phyloP scores from a whole-genome alignment of 2,888 invertebrate species.

The Lottia scabra region DNA sequence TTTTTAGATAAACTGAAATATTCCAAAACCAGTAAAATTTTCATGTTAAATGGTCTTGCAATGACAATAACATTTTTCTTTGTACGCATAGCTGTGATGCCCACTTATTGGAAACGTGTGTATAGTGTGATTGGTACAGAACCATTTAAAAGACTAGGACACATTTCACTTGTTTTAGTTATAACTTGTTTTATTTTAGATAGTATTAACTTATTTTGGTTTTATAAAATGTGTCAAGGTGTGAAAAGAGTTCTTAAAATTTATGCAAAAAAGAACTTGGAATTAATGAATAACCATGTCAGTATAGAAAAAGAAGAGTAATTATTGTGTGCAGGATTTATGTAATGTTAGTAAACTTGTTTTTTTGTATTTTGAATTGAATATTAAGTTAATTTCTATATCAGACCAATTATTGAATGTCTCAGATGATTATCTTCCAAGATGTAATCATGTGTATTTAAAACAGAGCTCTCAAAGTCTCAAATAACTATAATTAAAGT shows the following conservation, averaged over 20 bases:
- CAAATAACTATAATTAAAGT: too few relatives aligned
- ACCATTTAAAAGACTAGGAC: constrained; percentile 53
- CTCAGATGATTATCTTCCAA: background rate
- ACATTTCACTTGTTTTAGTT: constrained; percentile 63
- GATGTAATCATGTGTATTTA: too few relatives aligned
- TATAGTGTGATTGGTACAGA: constrained; percentile 60
- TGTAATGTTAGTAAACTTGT: background rate
- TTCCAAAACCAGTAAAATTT: constrained; percentile 48
- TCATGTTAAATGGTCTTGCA: constrained; percentile 62
- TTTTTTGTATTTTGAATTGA: background rate
- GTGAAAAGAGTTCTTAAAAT: constrained; percentile 49
- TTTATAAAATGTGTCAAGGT: constrained; percentile 61
- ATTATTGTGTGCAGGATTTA: background rate
- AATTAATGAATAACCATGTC: constrained; percentile 10
- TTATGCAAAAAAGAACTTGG: constrained; percentile 20
- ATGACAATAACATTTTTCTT: constrained; percentile 66
- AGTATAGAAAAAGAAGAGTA: constrained; percentile 1
- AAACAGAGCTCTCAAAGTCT: too few relatives aligned
- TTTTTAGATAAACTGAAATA: constrained; percentile 58
- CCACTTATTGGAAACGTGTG: constrained; percentile 64
- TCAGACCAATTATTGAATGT: background rate
- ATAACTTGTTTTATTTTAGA: constrained; percentile 63
- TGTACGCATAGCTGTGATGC: constrained; percentile 62
- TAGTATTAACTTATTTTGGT: constrained; percentile 65
- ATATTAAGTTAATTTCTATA: background rate